A percentile compares a stretch with the other conserved stretches of the same genome.
Evolutionary conservation across 2,888 invertebrate genomes (phyloP).

Genomic region (Leistus spinibarbis): DNA sequence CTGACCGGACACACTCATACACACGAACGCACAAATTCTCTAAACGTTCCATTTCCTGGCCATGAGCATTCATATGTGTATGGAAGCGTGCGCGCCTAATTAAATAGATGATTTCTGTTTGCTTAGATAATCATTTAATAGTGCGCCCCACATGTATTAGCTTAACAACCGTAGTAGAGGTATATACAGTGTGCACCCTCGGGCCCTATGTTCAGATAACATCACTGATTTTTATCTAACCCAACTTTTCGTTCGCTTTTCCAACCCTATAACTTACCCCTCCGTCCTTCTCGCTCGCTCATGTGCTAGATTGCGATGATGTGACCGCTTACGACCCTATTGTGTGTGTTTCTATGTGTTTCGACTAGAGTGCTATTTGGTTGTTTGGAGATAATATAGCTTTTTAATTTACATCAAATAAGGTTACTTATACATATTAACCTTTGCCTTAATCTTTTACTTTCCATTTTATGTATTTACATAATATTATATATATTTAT

Average conservation of each 20-base stretch:
- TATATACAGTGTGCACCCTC: not conserved
- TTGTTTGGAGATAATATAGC: no score
- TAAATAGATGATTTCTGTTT: conserved; percentile 61
- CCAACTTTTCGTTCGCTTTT: not conserved
- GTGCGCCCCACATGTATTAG: conserved; percentile 53
- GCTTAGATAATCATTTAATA: conserved; percentile 61
- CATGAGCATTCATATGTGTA: conserved; percentile 40
- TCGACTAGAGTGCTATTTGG: no score
- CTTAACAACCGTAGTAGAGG: conserved; percentile 51
- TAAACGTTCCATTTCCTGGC: conserved; percentile 53
- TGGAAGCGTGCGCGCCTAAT: conserved; percentile 53
- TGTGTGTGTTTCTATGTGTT: not conserved
- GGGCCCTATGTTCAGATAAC: conserved; percentile 16
- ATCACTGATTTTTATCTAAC: conserved; percentile 8
- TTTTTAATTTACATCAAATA: no score
- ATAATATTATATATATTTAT: no score
- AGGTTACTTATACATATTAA: no score
- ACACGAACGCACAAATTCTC: conserved; percentile 51
- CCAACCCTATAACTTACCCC: not conserved
- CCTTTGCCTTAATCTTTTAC: no score
- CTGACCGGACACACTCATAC: no score
- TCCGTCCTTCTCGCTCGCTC: not conserved
- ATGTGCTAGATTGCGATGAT: not conserved
- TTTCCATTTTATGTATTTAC: no score
- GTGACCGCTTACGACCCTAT: not conserved